phyloP scores from a whole-genome alignment of 2,888 invertebrate species.

The Heliconius aoede region DNA sequence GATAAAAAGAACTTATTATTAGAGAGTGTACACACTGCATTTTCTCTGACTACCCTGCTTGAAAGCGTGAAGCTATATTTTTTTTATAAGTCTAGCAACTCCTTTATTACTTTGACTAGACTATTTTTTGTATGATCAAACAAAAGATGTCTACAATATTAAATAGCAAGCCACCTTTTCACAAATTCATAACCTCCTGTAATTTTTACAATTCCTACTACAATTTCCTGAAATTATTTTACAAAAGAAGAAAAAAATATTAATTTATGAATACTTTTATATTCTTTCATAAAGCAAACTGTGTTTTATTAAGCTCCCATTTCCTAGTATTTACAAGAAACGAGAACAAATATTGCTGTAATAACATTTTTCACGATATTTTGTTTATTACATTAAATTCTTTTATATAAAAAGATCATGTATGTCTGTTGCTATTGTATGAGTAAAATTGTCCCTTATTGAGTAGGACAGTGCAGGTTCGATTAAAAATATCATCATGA shows the following conservation, averaged over 20 bases:
- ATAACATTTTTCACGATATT: not conserved
- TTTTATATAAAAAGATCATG: too few species aligned
- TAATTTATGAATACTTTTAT: not conserved
- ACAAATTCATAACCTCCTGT: not conserved
- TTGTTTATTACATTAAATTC: too few species aligned
- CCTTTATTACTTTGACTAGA: not conserved
- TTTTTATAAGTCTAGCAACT: not conserved
- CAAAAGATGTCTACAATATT: not conserved
- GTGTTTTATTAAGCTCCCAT: slow-evolving; percentile 6
- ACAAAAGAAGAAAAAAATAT: not conserved
- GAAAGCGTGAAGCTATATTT: not conserved
- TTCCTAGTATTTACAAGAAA: not conserved
- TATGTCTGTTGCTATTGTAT: too few species aligned
- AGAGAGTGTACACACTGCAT: too few species aligned
- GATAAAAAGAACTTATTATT: too few species aligned
- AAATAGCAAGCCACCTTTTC: too few species aligned
- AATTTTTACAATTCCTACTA: not conserved
- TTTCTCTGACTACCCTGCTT: too few species aligned
- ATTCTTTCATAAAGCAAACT: not conserved
- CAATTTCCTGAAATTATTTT: not conserved
- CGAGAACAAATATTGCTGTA: not conserved
- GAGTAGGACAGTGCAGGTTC: too few species aligned
- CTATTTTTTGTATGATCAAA: not conserved
- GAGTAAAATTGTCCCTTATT: too few species aligned
- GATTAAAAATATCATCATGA: too few species aligned